Conservation (phyloP, 2,888 invertebrate genomes). For the Neoascia interrupta region DNA sequence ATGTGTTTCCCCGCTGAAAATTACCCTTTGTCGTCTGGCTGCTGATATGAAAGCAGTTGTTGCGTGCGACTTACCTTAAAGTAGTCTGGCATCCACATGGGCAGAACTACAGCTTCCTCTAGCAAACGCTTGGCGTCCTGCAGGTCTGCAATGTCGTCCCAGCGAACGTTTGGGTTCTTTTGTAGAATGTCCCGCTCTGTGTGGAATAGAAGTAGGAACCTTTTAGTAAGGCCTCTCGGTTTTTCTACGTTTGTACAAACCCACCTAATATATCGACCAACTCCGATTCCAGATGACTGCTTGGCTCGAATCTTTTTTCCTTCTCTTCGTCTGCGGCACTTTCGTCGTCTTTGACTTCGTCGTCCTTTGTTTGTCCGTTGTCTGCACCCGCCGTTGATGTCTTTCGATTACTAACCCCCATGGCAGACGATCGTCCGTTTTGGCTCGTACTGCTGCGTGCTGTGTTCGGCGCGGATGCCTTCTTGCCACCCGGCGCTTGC, state of each 20-base stretch:
- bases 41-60: not conserved
- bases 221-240: too few species aligned
- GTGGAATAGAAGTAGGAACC: slow-evolving; percentile 64
- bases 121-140: slow-evolving; percentile 93
- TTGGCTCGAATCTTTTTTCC: slow-evolving; percentile 92
- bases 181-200: slow-evolving; percentile 96
- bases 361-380: slow-evolving; percentile 80
- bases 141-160: slow-evolving; percentile 96
- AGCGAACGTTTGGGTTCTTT: slow-evolving; percentile 96
- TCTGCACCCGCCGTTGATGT: slow-evolving; percentile 59
- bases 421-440: slow-evolving; percentile 51
- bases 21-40: too few species aligned
- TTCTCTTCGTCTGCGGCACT: slow-evolving; percentile 86
- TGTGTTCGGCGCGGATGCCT: slow-evolving; percentile 63
- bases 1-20: too few species aligned
- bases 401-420: slow-evolving; percentile 30
- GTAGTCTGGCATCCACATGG: slow-evolving; percentile 98
- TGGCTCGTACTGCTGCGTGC: slow-evolving; percentile 68
- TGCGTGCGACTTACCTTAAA: slow-evolving; percentile 86
- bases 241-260: too few species aligned
- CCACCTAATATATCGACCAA: slow-evolving; percentile 94
- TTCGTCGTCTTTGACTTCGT: slow-evolving; percentile 83
- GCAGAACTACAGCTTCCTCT: slow-evolving; percentile 98
- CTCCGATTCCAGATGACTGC: slow-evolving; percentile 90
- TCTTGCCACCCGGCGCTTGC: slow-evolving; percentile 71